Percentiles rank a stretch among this genome's conserved stretches.
These are phyloP conservation scores for Leptocoma aspasia DNA, from an alignment of 2,113 vertebrate genomes.

Conservation along the genomic window DNA sequence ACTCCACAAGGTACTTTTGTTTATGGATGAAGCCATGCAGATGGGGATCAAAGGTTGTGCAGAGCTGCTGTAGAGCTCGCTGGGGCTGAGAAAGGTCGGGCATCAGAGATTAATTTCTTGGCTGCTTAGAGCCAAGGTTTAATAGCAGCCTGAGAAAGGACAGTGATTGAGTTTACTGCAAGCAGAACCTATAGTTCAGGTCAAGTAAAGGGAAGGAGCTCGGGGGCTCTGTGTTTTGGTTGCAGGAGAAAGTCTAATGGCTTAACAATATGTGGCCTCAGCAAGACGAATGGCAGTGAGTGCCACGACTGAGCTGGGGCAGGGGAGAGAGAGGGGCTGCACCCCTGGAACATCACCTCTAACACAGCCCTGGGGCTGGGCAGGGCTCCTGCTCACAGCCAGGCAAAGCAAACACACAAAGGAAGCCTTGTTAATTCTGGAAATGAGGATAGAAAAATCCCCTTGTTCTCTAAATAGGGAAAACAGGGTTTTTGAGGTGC, in stretches of 20 bases:
- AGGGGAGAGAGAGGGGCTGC: not conserved
- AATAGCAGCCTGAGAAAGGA: slow-evolving; percentile 67
- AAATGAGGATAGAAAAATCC: not conserved
- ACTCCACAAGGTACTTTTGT: slow-evolving; percentile 22
- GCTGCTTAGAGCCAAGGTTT: slow-evolving; percentile 69
- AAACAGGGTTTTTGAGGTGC: not conserved
- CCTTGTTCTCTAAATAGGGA: not conserved
- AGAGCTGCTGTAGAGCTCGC: slow-evolving; percentile 45
- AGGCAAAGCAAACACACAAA: not conserved
- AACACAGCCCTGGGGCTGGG: not conserved
- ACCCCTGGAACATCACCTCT: not conserved
- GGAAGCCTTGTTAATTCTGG: not conserved
- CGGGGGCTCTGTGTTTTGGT: not conserved
- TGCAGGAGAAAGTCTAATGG: slow-evolving; percentile 45
- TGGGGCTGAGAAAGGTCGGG: slow-evolving; percentile 41
- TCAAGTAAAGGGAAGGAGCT: slow-evolving; percentile 39
- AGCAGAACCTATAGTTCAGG: slow-evolving; percentile 38
- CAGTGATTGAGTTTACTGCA: slow-evolving; percentile 69
- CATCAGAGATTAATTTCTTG: slow-evolving; percentile 64
- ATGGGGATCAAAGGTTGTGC: slow-evolving; percentile 40
- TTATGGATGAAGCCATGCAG: slow-evolving; percentile 61
- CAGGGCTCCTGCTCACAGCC: not conserved
- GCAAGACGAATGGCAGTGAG: not conserved
- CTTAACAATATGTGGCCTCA: slow-evolving; percentile 46
- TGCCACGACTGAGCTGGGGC: not conserved